phyloP scores from a whole-genome alignment of 1,140 invertebrate genomes.

The Pseudomyrmex concolor region DNA sequence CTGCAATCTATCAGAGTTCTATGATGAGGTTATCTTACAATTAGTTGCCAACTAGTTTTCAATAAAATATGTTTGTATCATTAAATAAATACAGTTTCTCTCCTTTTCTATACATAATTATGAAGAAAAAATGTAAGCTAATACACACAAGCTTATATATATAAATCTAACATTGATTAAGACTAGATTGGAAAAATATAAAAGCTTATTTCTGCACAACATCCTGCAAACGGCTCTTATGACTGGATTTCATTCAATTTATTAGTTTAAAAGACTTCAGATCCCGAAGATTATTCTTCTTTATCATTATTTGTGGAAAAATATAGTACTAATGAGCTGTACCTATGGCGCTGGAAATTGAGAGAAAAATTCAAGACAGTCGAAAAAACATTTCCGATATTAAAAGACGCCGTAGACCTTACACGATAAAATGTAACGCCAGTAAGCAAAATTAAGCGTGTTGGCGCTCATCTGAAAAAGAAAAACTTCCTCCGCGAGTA shows the following conservation, averaged over 20 bases:
- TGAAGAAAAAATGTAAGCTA: not conserved
- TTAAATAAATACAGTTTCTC: not conserved
- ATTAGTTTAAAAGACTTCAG: no score
- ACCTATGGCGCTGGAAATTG: constrained; percentile 47
- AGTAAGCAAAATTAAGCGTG: constrained; percentile 52
- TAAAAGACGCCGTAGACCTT: constrained; percentile 6
- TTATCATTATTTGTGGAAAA: no score
- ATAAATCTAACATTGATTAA: constrained; percentile 26
- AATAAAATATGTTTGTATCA: not conserved
- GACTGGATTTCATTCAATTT: no score
- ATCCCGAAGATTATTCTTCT: no score
- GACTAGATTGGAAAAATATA: not conserved
- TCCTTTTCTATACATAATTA: not conserved
- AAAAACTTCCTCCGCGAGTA: constrained; percentile 25
- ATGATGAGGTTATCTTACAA: constrained; percentile 11
- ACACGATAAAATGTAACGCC: constrained; percentile 32
- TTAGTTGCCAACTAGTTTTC: not conserved
- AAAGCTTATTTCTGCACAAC: no score
- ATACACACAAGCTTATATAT: not conserved
- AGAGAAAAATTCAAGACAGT: constrained; percentile 54
- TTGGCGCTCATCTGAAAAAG: constrained; percentile 24
- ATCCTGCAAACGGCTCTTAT: no score
- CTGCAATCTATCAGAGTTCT: constrained; percentile 34
- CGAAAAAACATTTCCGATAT: constrained; percentile 58
- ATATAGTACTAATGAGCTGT: constrained; percentile 32